Evolutionary conservation across 1,140 invertebrate genomes (phyloP), one percentile per base, ranked within the genome.

Genomic region (Heliconius hewitsoni): DNA sequence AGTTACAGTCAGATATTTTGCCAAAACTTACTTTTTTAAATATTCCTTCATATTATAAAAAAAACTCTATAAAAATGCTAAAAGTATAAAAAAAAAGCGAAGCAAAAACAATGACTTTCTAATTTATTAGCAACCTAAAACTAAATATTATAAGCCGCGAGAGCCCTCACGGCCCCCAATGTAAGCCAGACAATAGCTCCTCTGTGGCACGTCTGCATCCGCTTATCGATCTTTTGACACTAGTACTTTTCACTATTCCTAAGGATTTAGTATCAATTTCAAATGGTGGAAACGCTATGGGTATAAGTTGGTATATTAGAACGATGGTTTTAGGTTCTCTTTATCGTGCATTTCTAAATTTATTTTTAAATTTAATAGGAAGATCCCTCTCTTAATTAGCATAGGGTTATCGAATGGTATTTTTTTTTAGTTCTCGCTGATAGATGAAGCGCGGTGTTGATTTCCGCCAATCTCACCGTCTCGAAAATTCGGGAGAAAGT

Each of bases 141-240:
- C 60, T 30, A 66, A 66, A 66, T 66, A 66, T 66, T 30, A 30
- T 30, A 66, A 66, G 60, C 23, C 27, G 6, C 11, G 27, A 27
- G 60, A 30, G 60, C 16, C 60, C 60, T 66, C 27, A 66, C 60
- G 30, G 27, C 60, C 60, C 27, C 27, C 27, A 66, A 30, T 30
- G 60, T 66, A 66, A 66, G 27, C 60, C 60, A 66, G 60, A 66
- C 60, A 66, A 66, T 30, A n/a, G 60, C 27, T 66, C 27, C 27
- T 66, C 60, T 66, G 27, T 13, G 27, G 60, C 60, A 23, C 60
- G 60, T 30, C 60, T 66, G 60, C 60, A 66, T 66, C 60, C 60
- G 60, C 60, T 66, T 66, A 66, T 66, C 60, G 60, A 66, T 66
- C 60, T 66, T 66, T 66, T 66, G 60, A 66, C 60, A 66, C 23